phyloP scores from a whole-genome alignment of 1,140 invertebrate species.

The Ceratitis capitata region DNA sequence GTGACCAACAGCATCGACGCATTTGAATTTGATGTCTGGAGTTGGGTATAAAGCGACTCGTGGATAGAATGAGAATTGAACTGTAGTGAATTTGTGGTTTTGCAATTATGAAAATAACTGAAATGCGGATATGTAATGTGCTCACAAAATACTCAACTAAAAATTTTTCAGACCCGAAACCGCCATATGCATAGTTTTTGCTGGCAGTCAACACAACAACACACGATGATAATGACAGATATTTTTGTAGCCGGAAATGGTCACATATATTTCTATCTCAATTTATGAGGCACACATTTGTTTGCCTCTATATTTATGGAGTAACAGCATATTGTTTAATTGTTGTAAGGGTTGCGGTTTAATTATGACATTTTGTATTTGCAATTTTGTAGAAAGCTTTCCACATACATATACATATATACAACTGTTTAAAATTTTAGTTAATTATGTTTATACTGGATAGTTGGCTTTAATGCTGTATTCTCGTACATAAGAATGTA shows the following conservation, averaged over 20 bases:
- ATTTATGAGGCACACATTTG: slow-evolving; percentile 32
- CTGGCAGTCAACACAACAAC: background rate
- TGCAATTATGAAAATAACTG: slow-evolving; percentile 65
- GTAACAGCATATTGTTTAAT: background rate
- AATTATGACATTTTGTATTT: background rate
- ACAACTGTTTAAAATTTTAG: background rate
- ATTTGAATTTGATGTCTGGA: background rate
- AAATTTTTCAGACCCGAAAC: slow-evolving; percentile 24
- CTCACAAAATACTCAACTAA: slow-evolving; percentile 12
- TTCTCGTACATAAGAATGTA: no score
- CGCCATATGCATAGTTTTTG: slow-evolving; percentile 14
- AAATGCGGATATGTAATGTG: slow-evolving; percentile 30
- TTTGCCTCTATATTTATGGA: background rate
- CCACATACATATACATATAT: background rate
- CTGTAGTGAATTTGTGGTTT: slow-evolving; percentile 65
- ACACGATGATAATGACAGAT: no score
- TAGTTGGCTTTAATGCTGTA: no score
- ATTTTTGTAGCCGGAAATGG: background rate
- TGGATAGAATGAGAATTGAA: background rate
- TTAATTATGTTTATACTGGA: no score
- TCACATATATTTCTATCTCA: slow-evolving; percentile 38
- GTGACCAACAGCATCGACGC: slow-evolving; percentile 7
- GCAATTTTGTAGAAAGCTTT: background rate
- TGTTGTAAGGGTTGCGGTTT: background rate
- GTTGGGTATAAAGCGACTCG: slow-evolving; percentile 18